Evolutionary conservation across 2,797 vertebrate species (phyloP).

Genomic region (Anguilla pacifica): DNA sequence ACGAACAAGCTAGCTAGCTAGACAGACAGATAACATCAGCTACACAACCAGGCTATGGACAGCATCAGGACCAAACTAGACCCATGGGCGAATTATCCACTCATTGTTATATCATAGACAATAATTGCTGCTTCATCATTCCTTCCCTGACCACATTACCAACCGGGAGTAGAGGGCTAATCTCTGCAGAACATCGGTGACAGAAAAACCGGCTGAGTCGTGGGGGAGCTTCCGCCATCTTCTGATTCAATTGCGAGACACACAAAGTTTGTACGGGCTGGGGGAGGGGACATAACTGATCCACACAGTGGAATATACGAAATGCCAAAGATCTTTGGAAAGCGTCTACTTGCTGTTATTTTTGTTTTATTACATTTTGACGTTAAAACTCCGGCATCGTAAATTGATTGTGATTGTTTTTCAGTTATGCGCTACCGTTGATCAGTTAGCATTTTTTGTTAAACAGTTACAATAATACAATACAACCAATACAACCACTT

Average conservation of each 20-base stretch:
- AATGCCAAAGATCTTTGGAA: conserved; percentile 9
- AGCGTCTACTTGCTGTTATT: neutral
- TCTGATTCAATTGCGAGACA: conserved; percentile 60
- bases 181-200: conserved; percentile 89
- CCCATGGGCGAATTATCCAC: neutral
- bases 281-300: conserved; percentile 55
- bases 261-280: conserved; percentile 59
- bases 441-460: neutral
- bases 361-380: neutral
- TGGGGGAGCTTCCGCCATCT: conserved; percentile 91
- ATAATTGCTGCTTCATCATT: neutral
- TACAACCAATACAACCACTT: too few relatives aligned
- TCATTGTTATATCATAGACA: neutral
- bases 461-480: too few relatives aligned
- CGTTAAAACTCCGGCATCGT: neutral
- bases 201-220: conserved; percentile 90
- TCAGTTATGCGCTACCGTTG: neutral
- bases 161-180: conserved; percentile 88
- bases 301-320: neutral
- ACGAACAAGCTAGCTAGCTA: conserved; percentile 10
- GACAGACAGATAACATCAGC: neutral
- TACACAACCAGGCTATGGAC: neutral
- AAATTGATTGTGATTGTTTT: neutral
- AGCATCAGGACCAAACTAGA: neutral
- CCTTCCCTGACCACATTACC: conserved; percentile 46